Evolutionary conservation across 2,888 invertebrate genomes (phyloP), one percentile per base, ranked within the genome.

Genomic region (Meghimatium bilineatum): DNA sequence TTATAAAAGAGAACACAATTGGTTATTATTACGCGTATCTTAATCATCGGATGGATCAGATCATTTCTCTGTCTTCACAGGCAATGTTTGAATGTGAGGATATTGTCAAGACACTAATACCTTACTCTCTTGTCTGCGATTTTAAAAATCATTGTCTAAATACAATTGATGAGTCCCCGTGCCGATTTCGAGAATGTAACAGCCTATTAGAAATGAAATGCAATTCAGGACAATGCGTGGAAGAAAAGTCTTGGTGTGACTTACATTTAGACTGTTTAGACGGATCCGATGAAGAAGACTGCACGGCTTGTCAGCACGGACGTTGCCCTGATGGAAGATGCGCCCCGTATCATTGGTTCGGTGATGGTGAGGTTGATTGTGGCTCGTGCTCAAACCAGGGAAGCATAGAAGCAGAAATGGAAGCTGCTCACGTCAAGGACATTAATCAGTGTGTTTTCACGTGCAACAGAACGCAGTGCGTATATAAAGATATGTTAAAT

Each of bases 251-350:
- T 17, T 56, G 75, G 63, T 81, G 81, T 38, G 81, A 81, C 26
- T 32, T 81, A 17, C 34, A 74, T 63, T 14, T 20, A 32, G 81
- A 81, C 74, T 81, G 81, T 29, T 14, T 60, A 6, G 81, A 81
- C 38, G 75, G 49, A 26, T 63, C 72, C 14, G 81, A 81, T 29
- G 81, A 81, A 75, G 66, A 26, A 32, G 74, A 75, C 6, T 81
- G 81, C 23, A 66, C 49, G 0, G 34, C 17, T 0, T 81, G 81
- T 26, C 81, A 75, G 49, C 74, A 74, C 29, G 49, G 63, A 8
- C 36, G 72, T 14, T 82, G 82, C 66, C 49, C 44, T 29, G 82
- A 82, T 63, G 82, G 82, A 29, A 49, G 82, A n/a, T 81, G 81
- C n/a, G 32, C 56, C 2, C 81, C 74, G n/a, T 36, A 44, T 5